These are phyloP conservation scores for Mobula hypostoma DNA, from an alignment of 2,113 vertebrate species.

Conservation along the genomic window DNA sequence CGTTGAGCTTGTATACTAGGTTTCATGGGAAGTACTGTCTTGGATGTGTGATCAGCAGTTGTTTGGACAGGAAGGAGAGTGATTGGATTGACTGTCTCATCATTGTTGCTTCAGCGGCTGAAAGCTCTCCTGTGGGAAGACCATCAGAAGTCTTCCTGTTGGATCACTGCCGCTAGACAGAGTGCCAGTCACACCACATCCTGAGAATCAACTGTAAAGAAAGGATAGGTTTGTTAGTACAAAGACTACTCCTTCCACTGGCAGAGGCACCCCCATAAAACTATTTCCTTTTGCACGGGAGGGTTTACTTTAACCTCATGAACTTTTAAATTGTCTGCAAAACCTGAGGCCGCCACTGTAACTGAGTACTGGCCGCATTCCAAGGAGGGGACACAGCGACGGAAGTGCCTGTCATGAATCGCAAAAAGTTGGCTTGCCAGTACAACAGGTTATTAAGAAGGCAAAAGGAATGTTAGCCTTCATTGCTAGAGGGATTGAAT, in stretches of 20 bases:
- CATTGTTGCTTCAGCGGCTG: neutral
- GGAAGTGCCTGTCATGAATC: no score
- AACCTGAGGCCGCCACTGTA: neutral
- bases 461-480: no score
- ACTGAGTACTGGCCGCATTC: neutral
- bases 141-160: neutral
- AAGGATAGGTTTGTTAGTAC: neutral
- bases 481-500: no score
- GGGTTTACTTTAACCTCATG: neutral
- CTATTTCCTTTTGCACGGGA: neutral
- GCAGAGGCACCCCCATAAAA: neutral
- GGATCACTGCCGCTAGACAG: neutral
- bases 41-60: neutral
- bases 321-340: neutral
- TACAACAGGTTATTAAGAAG: no score
- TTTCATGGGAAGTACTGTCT: neutral
- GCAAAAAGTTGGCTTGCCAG: no score
- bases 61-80: neutral
- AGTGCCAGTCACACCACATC: neutral
- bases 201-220: neutral
- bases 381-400: neutral
- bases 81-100: neutral
- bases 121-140: neutral
- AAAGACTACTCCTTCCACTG: no score
- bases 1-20: no score